Percentiles rank a stretch among this genome's conserved stretches.
Conservation (phyloP, 2,797 vertebrate genomes). For the Catharus ustulatus region DNA sequence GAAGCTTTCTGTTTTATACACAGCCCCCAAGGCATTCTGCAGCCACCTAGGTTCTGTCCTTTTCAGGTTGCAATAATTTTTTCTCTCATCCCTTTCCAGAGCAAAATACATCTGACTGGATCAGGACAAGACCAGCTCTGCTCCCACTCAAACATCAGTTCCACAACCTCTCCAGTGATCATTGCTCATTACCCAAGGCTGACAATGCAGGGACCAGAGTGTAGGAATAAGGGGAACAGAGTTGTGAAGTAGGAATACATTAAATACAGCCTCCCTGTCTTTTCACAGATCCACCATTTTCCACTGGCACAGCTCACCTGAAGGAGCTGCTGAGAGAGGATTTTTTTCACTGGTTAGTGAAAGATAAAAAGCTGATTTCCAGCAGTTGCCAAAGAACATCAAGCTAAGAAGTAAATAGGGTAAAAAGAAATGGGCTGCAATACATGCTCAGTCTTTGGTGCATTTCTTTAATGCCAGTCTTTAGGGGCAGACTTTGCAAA, state of each 20-base stretch:
- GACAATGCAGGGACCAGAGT: neutral
- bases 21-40: neutral
- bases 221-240: neutral
- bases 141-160: neutral
- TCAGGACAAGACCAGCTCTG: neutral
- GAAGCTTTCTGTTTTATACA: neutral
- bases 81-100: neutral
- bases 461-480: constrained; percentile 67
- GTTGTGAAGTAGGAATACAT: neutral
- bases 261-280: neutral
- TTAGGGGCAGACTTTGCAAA: constrained; percentile 70
- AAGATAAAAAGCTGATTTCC: constrained; percentile 45
- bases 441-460: constrained; percentile 41
- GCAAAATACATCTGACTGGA: neutral
- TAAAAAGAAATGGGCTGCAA: constrained; percentile 53
- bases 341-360: neutral
- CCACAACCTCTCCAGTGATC: neutral
- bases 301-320: neutral
- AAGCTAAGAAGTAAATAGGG: constrained; percentile 42
- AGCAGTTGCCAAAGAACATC: constrained; percentile 30
- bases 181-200: neutral
- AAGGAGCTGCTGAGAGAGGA: neutral
- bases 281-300: neutral
- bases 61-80: neutral
- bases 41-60: neutral